Evolutionary conservation across 1,140 invertebrate species (phyloP), one percentile per base, ranked within the genome.

Genomic region (Bombus waltoni): DNA sequence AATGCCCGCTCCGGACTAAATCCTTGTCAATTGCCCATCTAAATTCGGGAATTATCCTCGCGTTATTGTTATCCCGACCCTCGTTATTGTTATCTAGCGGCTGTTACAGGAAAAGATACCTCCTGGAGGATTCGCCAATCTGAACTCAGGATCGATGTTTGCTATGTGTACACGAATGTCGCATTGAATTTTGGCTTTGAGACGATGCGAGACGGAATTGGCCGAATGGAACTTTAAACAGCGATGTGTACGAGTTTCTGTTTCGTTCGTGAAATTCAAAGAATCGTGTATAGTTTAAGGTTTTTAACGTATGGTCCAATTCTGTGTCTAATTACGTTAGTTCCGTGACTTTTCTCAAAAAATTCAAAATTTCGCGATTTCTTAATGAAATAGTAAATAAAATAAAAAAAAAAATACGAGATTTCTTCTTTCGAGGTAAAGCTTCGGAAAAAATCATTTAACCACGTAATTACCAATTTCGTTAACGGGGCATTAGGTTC

Each of bases 1-100:
- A 85, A 80, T 74, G 47, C 66, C 44, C 18, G 28, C 44, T 11
- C 44, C 22, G 8, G 57, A 42, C 71, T 59, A 85, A 75, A 85
- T 81, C 84, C 84, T 44, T 59, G 70, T 85, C 84, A 74, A 85
- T 85, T 81, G 66, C 79, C 78, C 84, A 72, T 85, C 84, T 85
- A 85, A 85, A 85, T 85, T 81, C 83, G n/a, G 83, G 83, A 80
- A 85, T 85, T 85, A 85, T 85, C 83, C 40, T 22, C 32, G 42
- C 76, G 38, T 71, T 62, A 72, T 85, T 85, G 83, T 85, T 62
- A 79, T 44, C 40, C 53, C 9, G 9, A 18, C 40, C n/a, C 72
- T n/a, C 57, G 76, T 76, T 47, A 68, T 83, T 68, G 72, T 68
- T 83, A 83, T 47, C 71, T 66, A 53, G 8, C 28, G 15, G 42